Evolutionary conservation across 2,888 invertebrate species (phyloP).

Genomic region (Galeruca laticollis): DNA sequence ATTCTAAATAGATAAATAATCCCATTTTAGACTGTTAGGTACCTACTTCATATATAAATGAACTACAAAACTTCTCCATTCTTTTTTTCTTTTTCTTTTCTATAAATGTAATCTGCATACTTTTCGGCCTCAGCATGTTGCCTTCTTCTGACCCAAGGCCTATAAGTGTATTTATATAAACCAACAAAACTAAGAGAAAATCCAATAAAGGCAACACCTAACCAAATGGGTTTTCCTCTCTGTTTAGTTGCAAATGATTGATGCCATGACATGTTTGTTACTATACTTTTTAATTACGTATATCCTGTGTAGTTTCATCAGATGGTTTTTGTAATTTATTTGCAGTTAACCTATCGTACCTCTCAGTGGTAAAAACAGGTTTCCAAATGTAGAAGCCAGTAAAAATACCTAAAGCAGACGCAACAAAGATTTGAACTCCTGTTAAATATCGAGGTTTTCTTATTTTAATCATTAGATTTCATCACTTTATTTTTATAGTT

Average conservation of each 20-base stretch:
- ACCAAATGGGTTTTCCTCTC: slow-evolving; percentile 52
- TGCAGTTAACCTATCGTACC: neutral
- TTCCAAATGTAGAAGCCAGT: slow-evolving; percentile 66
- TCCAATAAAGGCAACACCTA: slow-evolving; percentile 50
- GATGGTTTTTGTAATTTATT: neutral
- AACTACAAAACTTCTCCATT: neutral
- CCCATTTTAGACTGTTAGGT: neutral
- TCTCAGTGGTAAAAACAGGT: slow-evolving; percentile 56
- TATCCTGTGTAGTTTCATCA: slow-evolving; percentile 9
- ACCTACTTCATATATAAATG: neutral
- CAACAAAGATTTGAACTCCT: slow-evolving; percentile 58
- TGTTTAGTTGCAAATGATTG: slow-evolving; percentile 41
- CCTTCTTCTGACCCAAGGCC: slow-evolving; percentile 50
- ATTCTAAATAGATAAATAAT: neutral
- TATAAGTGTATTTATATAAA: slow-evolving; percentile 46
- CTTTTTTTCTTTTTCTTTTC: slow-evolving; percentile 31
- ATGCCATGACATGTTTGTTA: slow-evolving; percentile 34
- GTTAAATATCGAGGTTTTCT: slow-evolving; percentile 59
- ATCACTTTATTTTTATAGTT: neutral
- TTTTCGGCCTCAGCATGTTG: slow-evolving; percentile 35
- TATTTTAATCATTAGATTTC: slow-evolving; percentile 53
- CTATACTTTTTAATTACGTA: neutral
- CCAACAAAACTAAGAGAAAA: slow-evolving; percentile 45
- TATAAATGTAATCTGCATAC: slow-evolving; percentile 46
- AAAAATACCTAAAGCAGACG: slow-evolving; percentile 58